These are phyloP conservation scores for Malurus splendens DNA, from an alignment of 2,797 vertebrate species.

Conservation along the genomic window DNA sequence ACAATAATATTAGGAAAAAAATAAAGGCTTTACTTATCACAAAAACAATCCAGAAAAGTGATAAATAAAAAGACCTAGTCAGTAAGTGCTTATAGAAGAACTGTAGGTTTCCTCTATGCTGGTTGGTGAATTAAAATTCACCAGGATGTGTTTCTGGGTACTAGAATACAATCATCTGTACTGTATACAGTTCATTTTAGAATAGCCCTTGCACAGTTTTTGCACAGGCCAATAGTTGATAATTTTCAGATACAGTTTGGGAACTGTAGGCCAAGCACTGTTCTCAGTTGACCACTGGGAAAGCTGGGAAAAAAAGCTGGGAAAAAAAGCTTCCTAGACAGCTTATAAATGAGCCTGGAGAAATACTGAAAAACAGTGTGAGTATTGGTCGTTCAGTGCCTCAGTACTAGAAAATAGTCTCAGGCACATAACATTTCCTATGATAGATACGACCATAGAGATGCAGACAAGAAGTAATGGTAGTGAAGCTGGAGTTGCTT, in stretches of 20 bases:
- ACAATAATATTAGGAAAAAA: background rate
- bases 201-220: background rate
- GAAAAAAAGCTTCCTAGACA: background rate
- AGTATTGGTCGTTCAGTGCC: background rate
- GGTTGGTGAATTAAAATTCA: background rate
- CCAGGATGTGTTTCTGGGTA: background rate
- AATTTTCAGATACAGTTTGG: background rate
- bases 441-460: background rate
- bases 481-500: background rate
- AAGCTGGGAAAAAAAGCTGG: background rate
- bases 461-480: background rate
- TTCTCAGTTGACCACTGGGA: background rate
- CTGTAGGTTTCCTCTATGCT: background rate
- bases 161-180: background rate
- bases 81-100: background rate
- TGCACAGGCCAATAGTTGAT: background rate
- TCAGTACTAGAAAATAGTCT: background rate
- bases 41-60: background rate
- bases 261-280: background rate
- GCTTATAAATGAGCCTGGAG: background rate
- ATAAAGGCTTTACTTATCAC: background rate
- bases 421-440: background rate
- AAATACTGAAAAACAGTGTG: background rate
- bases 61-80: background rate
- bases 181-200: background rate